These are phyloP conservation scores for Manis javanica DNA, from an alignment of 2,797 vertebrate species.

Conservation along the genomic window DNA sequence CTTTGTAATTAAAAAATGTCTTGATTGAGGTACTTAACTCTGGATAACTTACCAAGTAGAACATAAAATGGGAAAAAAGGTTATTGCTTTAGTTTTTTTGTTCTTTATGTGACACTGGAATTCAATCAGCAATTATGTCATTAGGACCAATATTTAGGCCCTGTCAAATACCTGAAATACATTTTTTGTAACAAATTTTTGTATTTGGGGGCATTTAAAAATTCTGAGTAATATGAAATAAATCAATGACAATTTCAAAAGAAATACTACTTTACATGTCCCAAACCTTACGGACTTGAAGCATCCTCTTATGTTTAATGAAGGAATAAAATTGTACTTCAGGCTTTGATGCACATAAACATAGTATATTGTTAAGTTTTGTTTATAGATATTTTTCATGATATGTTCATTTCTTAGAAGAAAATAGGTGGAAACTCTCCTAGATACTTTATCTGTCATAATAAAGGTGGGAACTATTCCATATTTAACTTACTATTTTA, in stretches of 20 bases:
- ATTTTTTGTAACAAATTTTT: conserved; percentile 21
- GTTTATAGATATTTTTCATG: not conserved
- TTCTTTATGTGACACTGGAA: not conserved
- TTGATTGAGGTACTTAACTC: conserved; percentile 49
- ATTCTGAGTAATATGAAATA: not conserved
- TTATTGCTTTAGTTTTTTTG: conserved; percentile 20
- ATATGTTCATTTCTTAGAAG: conserved; percentile 3
- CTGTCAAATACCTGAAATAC: not conserved
- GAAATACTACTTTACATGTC: not conserved
- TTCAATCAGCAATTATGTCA: conserved; percentile 43
- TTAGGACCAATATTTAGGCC: not conserved
- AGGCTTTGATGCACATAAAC: not conserved
- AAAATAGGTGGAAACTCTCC: not conserved
- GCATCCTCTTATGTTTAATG: not conserved
- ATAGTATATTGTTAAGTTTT: not conserved
- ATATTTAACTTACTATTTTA: not conserved
- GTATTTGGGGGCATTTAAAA: conserved; percentile 37
- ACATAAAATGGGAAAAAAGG: not conserved
- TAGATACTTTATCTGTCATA: not conserved
- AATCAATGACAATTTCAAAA: not conserved
- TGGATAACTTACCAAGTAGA: not conserved
- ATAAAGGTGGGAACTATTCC: not conserved
- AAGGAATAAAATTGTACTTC: conserved; percentile 17
- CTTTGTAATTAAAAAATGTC: conserved; percentile 62
- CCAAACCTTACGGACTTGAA: not conserved